Base-by-base conservation (phyloP, 2,113 vertebrate genomes). In the Chauna torquata region DNA sequence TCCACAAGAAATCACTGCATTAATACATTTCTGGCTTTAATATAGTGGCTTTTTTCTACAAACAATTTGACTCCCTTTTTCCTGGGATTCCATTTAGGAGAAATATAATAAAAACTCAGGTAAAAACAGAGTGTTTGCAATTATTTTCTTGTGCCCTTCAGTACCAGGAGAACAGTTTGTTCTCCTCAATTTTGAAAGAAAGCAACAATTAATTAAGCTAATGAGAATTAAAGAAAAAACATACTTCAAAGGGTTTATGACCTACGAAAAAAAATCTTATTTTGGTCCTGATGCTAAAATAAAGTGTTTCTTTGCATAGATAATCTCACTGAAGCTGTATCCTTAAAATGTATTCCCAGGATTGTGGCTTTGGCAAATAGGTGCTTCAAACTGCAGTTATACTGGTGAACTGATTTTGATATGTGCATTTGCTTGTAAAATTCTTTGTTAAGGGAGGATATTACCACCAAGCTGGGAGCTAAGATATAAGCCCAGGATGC, bases 151-250 rank as follows among this genome's bases (percentile, higher is more conserved):
- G 32, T 66, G 42, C 69, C 55, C 75, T 94, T 91, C 83, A 79
- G 62, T 86, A 87, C 54, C 80, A 90, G 68, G 25, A 52, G 71
- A 86, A 92, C 70, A 88, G 95, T 96, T 95, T 94, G 83, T 82
- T 90, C 50, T 76, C 74, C 82, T 75, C 95, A 96, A 97, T 97
- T 95, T 97, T 75, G 88, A 95, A 96, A 69, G 75, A 92, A 64
- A 94, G 59, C 42, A 92, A 90, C 45, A 88, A 94, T 97, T 93
- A 96, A 95, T 92, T 93, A 89, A 93, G 70, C 36, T 94, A 97
- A 95, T 92, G 62, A 85, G 82, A 95, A 95, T 69, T 92, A 71
- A 62, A 20, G 30, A 6, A 6, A 25, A 18, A 68, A 74, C 58
- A 65, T 57, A 93, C 94, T 96, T 95, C 90, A 94, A 93, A 91